phyloP scores from a whole-genome alignment of 2,113 vertebrate genomes.

The Lycocorax pyrrhopterus region DNA sequence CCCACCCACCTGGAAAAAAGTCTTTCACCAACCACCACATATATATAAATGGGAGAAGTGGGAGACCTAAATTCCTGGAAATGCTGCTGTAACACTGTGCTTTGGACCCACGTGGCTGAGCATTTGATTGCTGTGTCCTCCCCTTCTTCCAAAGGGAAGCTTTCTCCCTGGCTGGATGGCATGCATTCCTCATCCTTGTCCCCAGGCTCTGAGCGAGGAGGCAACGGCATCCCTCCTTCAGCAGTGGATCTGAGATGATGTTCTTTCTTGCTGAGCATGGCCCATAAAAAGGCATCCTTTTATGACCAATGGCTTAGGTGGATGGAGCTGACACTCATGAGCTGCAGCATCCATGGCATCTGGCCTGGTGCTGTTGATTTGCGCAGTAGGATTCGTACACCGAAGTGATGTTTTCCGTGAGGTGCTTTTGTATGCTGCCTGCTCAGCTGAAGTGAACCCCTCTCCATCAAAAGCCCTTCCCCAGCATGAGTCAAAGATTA shows the following conservation, averaged over 20 bases:
- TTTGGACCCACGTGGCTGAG: fast-evolving
- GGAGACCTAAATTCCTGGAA: background rate
- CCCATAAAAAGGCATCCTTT: background rate
- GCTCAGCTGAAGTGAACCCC: background rate
- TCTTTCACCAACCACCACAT: background rate
- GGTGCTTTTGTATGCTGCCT: fast-evolving
- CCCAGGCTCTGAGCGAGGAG: background rate
- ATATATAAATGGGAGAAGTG: background rate
- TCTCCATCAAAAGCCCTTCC: background rate
- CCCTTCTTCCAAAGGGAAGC: background rate
- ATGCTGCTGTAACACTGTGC: background rate
- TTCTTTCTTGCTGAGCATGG: background rate
- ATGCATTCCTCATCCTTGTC: fast-evolving
- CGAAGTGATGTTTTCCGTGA: fast-evolving
- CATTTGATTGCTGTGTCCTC: background rate
- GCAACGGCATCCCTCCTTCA: fast-evolving
- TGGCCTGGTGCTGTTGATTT: background rate
- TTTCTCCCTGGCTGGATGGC: background rate
- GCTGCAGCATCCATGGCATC: background rate
- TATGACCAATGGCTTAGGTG: background rate
- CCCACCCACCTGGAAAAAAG: background rate
- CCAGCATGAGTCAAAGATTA: background rate
- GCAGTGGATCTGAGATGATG: background rate
- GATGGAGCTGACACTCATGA: background rate
- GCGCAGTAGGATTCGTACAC: fast-evolving